phyloP scores from a whole-genome alignment of 2,113 vertebrate genomes.

The Hydropotes inermis region DNA sequence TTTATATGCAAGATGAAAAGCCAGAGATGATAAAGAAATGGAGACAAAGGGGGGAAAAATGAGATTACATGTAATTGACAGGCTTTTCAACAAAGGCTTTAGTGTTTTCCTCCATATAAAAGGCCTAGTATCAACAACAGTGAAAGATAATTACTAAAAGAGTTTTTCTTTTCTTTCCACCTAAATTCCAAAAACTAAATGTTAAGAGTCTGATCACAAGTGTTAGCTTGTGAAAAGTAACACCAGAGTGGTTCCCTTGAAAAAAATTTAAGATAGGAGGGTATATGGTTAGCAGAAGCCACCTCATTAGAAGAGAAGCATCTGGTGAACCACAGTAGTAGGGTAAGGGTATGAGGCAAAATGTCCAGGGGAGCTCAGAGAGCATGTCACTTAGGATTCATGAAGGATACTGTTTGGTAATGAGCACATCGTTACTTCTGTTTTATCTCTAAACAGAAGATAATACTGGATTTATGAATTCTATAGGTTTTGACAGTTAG shows the following conservation, averaged over 20 bases:
- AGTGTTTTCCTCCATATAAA: not conserved
- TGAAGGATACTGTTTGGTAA: not conserved
- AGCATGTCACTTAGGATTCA: not conserved
- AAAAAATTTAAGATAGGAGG: not conserved
- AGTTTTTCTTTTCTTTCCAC: not conserved
- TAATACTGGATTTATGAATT: not conserved
- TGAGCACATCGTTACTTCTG: not conserved
- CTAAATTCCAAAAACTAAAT: constrained; percentile 1
- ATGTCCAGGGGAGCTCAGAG: not conserved
- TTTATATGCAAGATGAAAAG: constrained; percentile 15
- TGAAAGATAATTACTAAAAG: not conserved
- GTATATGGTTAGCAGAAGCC: not conserved
- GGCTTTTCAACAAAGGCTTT: not conserved
- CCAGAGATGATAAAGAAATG: not conserved
- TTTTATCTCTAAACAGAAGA: not conserved
- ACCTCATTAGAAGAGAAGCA: not conserved
- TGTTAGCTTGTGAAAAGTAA: not conserved
- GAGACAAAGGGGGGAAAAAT: constrained; percentile 3
- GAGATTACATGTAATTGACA: not conserved
- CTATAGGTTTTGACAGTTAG: not conserved
- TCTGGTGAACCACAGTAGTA: not conserved
- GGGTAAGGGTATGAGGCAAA: not conserved
- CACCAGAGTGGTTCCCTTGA: not conserved
- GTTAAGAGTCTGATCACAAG: not conserved
- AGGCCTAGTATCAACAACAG: not conserved